phyloP scores from a whole-genome alignment of 92 coral and sea anemone genomes.

The Ricordea florida region DNA sequence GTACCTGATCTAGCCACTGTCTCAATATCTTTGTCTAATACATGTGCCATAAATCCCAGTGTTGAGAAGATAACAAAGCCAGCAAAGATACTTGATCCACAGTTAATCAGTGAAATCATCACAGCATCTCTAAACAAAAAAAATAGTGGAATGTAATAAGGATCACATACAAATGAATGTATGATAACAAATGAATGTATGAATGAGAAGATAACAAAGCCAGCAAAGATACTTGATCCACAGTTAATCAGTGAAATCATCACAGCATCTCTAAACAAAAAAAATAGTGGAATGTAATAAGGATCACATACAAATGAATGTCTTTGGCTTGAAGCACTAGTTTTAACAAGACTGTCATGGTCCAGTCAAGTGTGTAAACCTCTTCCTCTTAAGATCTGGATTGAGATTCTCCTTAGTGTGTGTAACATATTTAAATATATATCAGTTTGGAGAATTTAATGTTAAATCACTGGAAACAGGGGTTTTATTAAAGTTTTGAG shows the following conservation, averaged over 20 bases:
- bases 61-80: constrained; percentile 97
- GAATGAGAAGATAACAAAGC: constrained; percentile 82
- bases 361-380: too few relatives aligned
- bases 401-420: too few relatives aligned
- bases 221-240: constrained; percentile 97
- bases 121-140: constrained; percentile 82
- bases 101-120: constrained; percentile 85
- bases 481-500: too few relatives aligned
- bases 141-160: too few relatives aligned
- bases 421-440: too few relatives aligned
- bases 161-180: background rate
- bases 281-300: too few relatives aligned
- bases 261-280: constrained; percentile 82
- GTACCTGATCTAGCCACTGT: constrained; percentile 93
- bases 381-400: too few relatives aligned
- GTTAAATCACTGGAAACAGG: too few relatives aligned
- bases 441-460: too few relatives aligned
- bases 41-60: constrained; percentile 87
- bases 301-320: too few relatives aligned
- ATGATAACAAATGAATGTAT: background rate
- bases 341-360: too few relatives aligned
- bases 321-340: too few relatives aligned
- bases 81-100: constrained; percentile 97
- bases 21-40: constrained; percentile 75
- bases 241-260: constrained; percentile 90